Evolutionary conservation across 2,888 invertebrate genomes (phyloP).

Genomic region (Ormyrus nitidulus): DNA sequence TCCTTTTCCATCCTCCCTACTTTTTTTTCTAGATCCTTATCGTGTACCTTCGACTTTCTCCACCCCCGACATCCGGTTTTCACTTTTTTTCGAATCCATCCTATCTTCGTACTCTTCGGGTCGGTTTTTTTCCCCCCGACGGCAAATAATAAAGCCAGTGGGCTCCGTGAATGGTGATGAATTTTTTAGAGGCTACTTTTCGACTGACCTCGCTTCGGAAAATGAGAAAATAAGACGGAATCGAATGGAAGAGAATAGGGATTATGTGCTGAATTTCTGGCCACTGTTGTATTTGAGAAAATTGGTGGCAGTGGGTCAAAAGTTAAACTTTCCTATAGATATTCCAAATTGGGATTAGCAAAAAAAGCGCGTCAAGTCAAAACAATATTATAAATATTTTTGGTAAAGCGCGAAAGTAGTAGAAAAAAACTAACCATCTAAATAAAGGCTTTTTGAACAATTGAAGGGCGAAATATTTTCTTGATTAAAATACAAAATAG

Average conservation of each 20-base stretch:
- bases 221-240: background rate
- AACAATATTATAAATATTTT: too few species aligned
- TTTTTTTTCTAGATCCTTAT: constrained; percentile 30
- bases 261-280: constrained; percentile 5
- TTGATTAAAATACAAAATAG: too few species aligned
- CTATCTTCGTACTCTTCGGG: background rate
- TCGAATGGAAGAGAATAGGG: constrained; percentile 6
- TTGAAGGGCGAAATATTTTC: too few species aligned
- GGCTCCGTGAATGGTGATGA: constrained; percentile 45
- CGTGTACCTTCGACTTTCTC: constrained; percentile 19
- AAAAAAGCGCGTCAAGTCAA: background rate
- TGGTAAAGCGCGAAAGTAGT: background rate
- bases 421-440: background rate
- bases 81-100: background rate
- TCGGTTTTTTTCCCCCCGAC: constrained; percentile 1
- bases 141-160: constrained; percentile 28
- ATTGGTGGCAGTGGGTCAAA: background rate
- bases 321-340: too few species aligned
- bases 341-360: background rate
- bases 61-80: constrained; percentile 3
- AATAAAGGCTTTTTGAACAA: too few species aligned
- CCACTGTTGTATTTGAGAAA: background rate
- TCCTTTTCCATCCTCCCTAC: background rate
- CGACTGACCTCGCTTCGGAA: background rate
- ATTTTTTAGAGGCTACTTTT: constrained; percentile 39